These are phyloP conservation scores for Zaprionus gabonicus DNA, from an alignment of 1,140 invertebrate species.

Conservation along the genomic window DNA sequence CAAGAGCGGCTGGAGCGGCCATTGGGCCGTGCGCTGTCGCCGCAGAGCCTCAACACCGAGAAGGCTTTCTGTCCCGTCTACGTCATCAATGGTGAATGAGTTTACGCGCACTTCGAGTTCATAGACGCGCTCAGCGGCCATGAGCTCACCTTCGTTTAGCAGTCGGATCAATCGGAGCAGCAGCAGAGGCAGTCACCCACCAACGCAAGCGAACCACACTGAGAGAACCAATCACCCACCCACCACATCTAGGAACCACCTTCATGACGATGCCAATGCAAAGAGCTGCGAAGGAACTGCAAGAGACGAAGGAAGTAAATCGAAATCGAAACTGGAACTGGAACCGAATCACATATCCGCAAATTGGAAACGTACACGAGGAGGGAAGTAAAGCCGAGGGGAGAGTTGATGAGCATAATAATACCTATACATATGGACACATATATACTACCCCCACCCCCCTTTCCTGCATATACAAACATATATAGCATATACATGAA, in stretches of 20 bases:
- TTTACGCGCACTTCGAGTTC: constrained; percentile 84
- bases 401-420: not conserved
- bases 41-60: constrained; percentile 73
- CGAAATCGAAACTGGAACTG: constrained; percentile 19
- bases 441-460: not conserved
- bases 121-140: constrained; percentile 77
- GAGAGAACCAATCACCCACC: constrained; percentile 12
- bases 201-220: not conserved
- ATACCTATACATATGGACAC: not conserved
- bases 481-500: not conserved
- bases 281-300: not conserved
- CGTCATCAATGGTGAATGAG: constrained; percentile 83
- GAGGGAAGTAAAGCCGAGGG: not conserved
- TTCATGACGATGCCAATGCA: constrained; percentile 8
- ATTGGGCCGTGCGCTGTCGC: constrained; percentile 65
- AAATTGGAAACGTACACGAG: constrained; percentile 13
- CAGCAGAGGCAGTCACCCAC: not conserved
- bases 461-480: not conserved
- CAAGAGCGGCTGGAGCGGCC: constrained; percentile 42
- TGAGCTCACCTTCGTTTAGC: constrained; percentile 81
- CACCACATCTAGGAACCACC: constrained; percentile 24
- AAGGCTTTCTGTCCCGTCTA: constrained; percentile 83
- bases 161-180: not conserved
- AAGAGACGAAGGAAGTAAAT: not conserved
- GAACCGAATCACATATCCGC: constrained; percentile 13